phyloP scores from a whole-genome alignment of 2,888 invertebrate genomes.

The Pemphredon lugubris region DNA sequence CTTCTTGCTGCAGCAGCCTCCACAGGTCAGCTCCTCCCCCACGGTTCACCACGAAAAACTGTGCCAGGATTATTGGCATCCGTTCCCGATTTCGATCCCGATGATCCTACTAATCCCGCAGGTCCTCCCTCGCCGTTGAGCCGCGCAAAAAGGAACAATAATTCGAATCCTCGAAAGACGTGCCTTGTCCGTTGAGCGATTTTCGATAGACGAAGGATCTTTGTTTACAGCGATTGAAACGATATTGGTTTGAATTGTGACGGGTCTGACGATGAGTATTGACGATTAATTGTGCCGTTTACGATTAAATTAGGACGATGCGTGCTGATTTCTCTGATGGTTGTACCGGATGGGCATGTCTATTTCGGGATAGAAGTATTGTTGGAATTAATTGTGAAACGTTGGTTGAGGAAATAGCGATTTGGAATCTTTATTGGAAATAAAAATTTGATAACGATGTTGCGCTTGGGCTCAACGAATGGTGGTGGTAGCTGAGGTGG shows the following conservation, averaged over 20 bases:
- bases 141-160: not conserved
- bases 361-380: too few species aligned
- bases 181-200: not conserved
- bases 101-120: not conserved
- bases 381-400: too few species aligned
- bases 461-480: conserved; percentile 16
- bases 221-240: too few species aligned
- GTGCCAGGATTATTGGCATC: conserved; percentile 70
- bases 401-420: too few species aligned
- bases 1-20: conserved; percentile 80
- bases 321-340: too few species aligned
- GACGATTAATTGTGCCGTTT: too few species aligned
- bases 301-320: too few species aligned
- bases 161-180: not conserved
- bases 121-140: not conserved
- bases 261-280: too few species aligned
- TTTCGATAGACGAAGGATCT: not conserved
- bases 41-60: conserved; percentile 66
- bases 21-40: conserved; percentile 81
- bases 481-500: conserved; percentile 72
- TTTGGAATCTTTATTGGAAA: too few species aligned
- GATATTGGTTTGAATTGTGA: too few species aligned
- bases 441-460: not conserved
- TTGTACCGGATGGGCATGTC: too few species aligned
- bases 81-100: too few species aligned